These are phyloP conservation scores for Philaethria dido DNA, from an alignment of 2,888 invertebrate species.

Conservation along the genomic window DNA sequence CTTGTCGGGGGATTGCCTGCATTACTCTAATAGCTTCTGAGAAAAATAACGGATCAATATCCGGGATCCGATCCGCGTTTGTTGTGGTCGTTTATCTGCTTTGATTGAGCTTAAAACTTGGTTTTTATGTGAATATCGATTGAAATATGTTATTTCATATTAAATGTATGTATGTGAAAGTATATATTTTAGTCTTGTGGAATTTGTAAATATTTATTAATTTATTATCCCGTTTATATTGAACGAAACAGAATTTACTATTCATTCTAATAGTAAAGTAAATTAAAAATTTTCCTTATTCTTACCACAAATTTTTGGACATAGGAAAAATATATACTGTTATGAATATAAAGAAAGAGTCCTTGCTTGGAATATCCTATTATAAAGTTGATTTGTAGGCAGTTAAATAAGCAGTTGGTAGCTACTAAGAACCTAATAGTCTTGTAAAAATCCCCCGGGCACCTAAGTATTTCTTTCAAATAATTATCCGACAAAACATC, in stretches of 20 bases:
- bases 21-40: slow-evolving; percentile 68
- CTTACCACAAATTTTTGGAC: background rate
- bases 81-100: slow-evolving; percentile 48
- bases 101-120: slow-evolving; percentile 37
- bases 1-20: slow-evolving; percentile 67
- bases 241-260: too few species aligned
- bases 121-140: background rate
- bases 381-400: slow-evolving; percentile 35
- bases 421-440: slow-evolving; percentile 42
- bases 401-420: slow-evolving; percentile 37
- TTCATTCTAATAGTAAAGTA: too few species aligned
- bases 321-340: background rate
- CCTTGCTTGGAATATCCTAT: slow-evolving; percentile 15
- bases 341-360: background rate
- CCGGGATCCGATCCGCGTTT: slow-evolving; percentile 50
- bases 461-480: slow-evolving; percentile 58
- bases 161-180: too few species aligned
- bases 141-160: background rate
- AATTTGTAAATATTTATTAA: background rate
- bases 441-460: slow-evolving; percentile 45
- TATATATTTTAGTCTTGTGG: background rate
- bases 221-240: too few species aligned
- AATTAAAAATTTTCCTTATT: background rate
- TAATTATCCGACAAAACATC: slow-evolving; percentile 79
- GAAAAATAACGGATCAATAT: slow-evolving; percentile 75